phyloP scores from a whole-genome alignment of 2,797 vertebrate species.

The Etheostoma nigrum region DNA sequence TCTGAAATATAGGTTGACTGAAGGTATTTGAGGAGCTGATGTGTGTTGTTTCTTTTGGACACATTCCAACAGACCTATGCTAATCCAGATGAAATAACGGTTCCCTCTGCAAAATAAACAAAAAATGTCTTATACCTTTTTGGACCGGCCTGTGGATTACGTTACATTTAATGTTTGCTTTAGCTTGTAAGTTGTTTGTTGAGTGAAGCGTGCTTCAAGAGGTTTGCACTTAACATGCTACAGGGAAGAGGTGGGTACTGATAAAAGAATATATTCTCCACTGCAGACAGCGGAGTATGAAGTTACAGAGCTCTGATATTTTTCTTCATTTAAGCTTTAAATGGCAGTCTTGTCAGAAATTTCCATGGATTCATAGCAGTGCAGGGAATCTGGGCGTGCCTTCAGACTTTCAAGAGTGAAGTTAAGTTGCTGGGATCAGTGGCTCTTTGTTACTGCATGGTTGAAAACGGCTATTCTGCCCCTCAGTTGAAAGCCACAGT shows the following conservation, averaged over 20 bases:
- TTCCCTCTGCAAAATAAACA: conserved; percentile 48
- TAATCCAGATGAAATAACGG: conserved; percentile 57
- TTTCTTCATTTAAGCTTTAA: conserved; percentile 36
- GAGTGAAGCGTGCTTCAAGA: conserved; percentile 51
- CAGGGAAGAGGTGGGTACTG: conserved; percentile 20
- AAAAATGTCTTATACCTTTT: conserved; percentile 13
- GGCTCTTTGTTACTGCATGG: conserved; percentile 62
- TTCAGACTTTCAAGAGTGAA: conserved; percentile 27
- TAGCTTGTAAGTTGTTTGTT: conserved; percentile 51
- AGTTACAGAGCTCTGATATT: conserved; percentile 33
- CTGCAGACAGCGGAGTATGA: conserved; percentile 29
- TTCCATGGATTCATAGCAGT: conserved; percentile 28
- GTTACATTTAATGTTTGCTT: conserved; percentile 59
- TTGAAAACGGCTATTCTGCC: conserved; percentile 54
- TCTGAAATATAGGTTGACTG: conserved; percentile 28
- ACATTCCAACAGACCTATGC: conserved; percentile 33
- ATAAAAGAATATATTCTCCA: conserved; percentile 20
- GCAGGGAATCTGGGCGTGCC: conserved; percentile 45
- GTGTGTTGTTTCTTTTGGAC: conserved; percentile 57
- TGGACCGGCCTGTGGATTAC: neutral
- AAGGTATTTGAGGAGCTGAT: conserved; percentile 43
- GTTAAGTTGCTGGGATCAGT: conserved; percentile 54
- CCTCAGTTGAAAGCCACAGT: conserved; percentile 25
- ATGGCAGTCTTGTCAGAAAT: conserved; percentile 44
- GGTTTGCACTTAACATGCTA: conserved; percentile 32